phyloP scores from a whole-genome alignment of 2,797 vertebrate genomes.

The Enteromius unitaeniatus region DNA sequence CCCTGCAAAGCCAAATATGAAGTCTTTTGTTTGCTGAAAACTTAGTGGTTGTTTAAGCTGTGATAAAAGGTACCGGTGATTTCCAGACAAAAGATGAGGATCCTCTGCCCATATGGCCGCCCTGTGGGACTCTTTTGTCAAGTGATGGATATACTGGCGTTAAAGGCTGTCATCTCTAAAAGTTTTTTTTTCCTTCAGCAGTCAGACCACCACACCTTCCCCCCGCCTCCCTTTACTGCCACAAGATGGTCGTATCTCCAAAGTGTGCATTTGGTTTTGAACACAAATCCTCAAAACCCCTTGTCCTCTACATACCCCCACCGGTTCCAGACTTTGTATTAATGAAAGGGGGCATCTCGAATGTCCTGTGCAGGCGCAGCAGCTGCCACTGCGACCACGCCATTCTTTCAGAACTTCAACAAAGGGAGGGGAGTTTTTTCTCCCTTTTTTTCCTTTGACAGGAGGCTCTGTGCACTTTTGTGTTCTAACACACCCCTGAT shows the following conservation, averaged over 20 bases:
- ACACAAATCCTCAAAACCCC: slow-evolving; percentile 58
- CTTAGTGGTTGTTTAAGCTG: slow-evolving; percentile 52
- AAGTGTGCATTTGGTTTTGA: slow-evolving; percentile 78
- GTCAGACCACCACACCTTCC: slow-evolving; percentile 25
- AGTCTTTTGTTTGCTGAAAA: slow-evolving; percentile 41
- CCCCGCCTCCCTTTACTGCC: slow-evolving; percentile 53
- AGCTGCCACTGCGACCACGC: slow-evolving; percentile 75
- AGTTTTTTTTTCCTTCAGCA: slow-evolving; percentile 45
- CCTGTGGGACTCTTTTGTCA: slow-evolving; percentile 72
- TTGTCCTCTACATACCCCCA: slow-evolving; percentile 51
- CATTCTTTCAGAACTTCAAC: slow-evolving; percentile 72
- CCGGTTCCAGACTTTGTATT: slow-evolving; percentile 74
- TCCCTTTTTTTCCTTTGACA: slow-evolving; percentile 51
- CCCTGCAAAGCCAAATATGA: slow-evolving; percentile 28
- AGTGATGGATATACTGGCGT: slow-evolving; percentile 73
- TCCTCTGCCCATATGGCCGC: slow-evolving; percentile 75
- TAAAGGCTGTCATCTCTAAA: slow-evolving; percentile 73
- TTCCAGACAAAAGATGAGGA: slow-evolving; percentile 66
- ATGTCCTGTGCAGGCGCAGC: slow-evolving; percentile 77
- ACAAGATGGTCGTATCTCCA: slow-evolving; percentile 68
- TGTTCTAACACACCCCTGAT: slow-evolving; percentile 62
- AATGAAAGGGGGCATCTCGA: slow-evolving; percentile 74
- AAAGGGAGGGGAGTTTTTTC: slow-evolving; percentile 61
- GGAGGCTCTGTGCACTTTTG: slow-evolving; percentile 71
- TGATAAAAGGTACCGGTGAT: slow-evolving; percentile 52